phyloP scores from a whole-genome alignment of 2,888 invertebrate genomes.

The Chydorus sphaericus region DNA sequence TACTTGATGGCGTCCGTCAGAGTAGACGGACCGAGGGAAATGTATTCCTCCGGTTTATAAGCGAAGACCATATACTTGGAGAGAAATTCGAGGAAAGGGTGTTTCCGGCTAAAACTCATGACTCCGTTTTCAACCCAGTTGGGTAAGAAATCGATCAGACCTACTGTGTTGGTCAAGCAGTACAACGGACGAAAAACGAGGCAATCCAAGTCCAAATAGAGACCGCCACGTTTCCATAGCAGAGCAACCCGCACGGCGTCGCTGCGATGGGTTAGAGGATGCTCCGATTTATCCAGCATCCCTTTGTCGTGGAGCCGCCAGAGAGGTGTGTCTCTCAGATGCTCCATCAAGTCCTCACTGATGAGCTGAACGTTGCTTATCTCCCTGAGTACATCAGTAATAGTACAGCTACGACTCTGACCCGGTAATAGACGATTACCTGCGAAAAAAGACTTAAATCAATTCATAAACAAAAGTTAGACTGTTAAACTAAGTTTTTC shows the following conservation, averaged over 20 bases:
- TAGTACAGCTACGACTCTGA: neutral
- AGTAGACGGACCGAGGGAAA: neutral
- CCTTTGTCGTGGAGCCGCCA: neutral
- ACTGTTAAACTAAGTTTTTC: neutral
- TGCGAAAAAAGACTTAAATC: no score
- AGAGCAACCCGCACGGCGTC: conserved; percentile 48
- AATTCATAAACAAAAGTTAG: no score
- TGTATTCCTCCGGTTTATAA: conserved; percentile 8
- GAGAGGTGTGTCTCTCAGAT: neutral
- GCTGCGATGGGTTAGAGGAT: conserved; percentile 36
- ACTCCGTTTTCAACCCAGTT: conserved; percentile 10
- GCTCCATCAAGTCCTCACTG: neutral
- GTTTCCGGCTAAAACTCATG: neutral
- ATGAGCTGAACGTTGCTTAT: neutral
- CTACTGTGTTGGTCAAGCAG: conserved; percentile 43
- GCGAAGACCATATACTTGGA: conserved; percentile 11
- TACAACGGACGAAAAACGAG: conserved; percentile 46
- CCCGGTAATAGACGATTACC: no score
- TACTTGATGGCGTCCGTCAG: conserved; percentile 2
- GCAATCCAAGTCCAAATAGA: conserved; percentile 60
- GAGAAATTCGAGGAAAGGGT: conserved; percentile 3
- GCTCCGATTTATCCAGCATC: neutral
- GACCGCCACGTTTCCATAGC: conserved; percentile 59
- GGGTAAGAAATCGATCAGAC: conserved; percentile 21
- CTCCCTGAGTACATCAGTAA: neutral